These are phyloP conservation scores for Gasterosteus aculeatus DNA, from an alignment of 2,113 vertebrate genomes.

Conservation along the genomic window DNA sequence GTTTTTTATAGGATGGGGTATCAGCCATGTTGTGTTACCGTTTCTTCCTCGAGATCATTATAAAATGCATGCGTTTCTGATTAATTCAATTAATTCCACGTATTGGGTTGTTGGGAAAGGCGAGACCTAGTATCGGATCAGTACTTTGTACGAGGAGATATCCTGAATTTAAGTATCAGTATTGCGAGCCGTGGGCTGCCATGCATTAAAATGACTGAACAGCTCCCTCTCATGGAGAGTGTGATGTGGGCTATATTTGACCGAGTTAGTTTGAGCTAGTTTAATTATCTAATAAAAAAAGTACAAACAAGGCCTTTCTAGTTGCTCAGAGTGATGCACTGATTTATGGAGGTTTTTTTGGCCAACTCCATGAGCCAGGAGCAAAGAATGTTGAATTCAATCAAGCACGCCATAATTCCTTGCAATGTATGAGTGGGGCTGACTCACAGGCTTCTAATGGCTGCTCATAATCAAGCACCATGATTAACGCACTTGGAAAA, in stretches of 20 bases:
- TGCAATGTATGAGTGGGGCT: constrained; percentile 68
- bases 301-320: constrained; percentile 38
- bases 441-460: constrained; percentile 76
- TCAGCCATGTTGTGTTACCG: not conserved
- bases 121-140: not conserved
- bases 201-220: not conserved
- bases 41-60: not conserved
- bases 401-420: constrained; percentile 72
- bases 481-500: constrained; percentile 78
- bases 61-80: not conserved
- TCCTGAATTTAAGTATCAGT: not conserved
- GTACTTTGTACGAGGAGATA: not conserved
- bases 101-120: not conserved
- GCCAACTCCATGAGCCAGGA: constrained; percentile 48
- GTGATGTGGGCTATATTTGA: constrained; percentile 1
- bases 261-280: not conserved
- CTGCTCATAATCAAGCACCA: constrained; percentile 78
- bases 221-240: constrained; percentile 21
- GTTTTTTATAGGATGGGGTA: not conserved
- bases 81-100: not conserved
- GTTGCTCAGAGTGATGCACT: constrained; percentile 47
- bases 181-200: not conserved
- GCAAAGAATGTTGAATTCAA: constrained; percentile 69
- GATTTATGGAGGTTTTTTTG: constrained; percentile 44
- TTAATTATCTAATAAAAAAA: constrained; percentile 34